Percentiles rank a stretch among this genome's conserved stretches.
These are phyloP conservation scores for Polypedilum vanderplanki DNA, from an alignment of 1,140 invertebrate species.

Conservation along the genomic window DNA sequence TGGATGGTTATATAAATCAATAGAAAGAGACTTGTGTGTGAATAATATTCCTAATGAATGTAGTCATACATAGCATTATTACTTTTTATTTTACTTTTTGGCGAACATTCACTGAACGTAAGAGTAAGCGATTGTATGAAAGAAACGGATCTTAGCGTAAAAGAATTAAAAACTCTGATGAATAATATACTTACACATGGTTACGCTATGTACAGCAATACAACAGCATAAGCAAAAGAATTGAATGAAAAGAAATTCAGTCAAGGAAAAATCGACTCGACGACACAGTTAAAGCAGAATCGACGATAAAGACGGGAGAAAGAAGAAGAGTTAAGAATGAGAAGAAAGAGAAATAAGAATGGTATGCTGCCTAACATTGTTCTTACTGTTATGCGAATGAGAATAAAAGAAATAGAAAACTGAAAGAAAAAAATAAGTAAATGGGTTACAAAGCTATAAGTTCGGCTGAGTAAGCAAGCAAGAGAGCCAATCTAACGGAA, in stretches of 20 bases:
- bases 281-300: slow-evolving; percentile 27
- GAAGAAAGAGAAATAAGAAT: background rate
- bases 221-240: background rate
- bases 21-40: background rate
- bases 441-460: background rate
- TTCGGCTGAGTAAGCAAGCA: background rate
- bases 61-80: background rate
- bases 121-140: background rate
- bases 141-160: slow-evolving; percentile 17
- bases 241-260: slow-evolving; percentile 22
- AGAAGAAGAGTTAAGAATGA: background rate
- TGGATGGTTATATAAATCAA: slow-evolving; percentile 6
- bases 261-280: slow-evolving; percentile 1
- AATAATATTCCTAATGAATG: slow-evolving; percentile 10
- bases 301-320: background rate
- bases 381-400: background rate
- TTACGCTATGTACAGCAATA: background rate
- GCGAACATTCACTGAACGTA: background rate
- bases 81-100: background rate
- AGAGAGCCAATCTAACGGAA: slow-evolving; percentile 23
- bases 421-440: slow-evolving; percentile 23
- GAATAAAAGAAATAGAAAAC: slow-evolving; percentile 2
- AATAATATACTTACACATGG: background rate
- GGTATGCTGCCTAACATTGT: slow-evolving; percentile 2
- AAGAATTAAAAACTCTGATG: background rate